phyloP scores from a whole-genome alignment of 2,797 vertebrate species.

The Gadopsis bispinosus region DNA sequence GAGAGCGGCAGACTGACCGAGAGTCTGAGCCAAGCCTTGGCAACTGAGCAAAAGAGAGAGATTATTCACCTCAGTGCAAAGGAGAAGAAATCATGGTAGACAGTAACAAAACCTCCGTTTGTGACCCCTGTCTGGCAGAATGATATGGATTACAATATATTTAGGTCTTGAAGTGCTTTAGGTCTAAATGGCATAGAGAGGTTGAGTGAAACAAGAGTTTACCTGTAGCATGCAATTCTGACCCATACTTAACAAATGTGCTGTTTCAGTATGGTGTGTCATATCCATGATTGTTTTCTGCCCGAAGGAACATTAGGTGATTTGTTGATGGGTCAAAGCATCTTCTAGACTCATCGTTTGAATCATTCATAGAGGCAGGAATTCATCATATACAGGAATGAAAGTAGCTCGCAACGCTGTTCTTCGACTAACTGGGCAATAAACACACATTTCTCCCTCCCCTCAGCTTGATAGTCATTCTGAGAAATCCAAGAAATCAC shows the following conservation, averaged over 20 bases:
- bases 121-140: constrained; percentile 54
- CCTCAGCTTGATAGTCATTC: not conserved
- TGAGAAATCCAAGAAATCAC: not conserved
- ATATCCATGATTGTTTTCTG: not conserved
- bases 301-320: not conserved
- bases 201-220: constrained; percentile 11
- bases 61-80: constrained; percentile 68
- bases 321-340: constrained; percentile 24
- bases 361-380: constrained; percentile 10
- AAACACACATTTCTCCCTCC: not conserved
- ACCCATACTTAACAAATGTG: constrained; percentile 10
- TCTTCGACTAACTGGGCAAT: not conserved
- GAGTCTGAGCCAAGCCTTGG: constrained; percentile 75
- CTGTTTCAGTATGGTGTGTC: not conserved
- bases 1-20: constrained; percentile 63
- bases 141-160: constrained; percentile 29
- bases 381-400: not conserved
- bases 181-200: constrained; percentile 6
- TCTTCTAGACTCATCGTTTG: constrained; percentile 10
- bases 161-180: constrained; percentile 19
- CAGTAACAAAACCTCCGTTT: constrained; percentile 50
- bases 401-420: not conserved
- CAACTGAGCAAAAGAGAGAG: constrained; percentile 69
- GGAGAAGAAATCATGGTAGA: constrained; percentile 54
- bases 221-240: constrained; percentile 7